phyloP scores from a whole-genome alignment of 2,888 invertebrate species.

The Trimorus sp. region DNA sequence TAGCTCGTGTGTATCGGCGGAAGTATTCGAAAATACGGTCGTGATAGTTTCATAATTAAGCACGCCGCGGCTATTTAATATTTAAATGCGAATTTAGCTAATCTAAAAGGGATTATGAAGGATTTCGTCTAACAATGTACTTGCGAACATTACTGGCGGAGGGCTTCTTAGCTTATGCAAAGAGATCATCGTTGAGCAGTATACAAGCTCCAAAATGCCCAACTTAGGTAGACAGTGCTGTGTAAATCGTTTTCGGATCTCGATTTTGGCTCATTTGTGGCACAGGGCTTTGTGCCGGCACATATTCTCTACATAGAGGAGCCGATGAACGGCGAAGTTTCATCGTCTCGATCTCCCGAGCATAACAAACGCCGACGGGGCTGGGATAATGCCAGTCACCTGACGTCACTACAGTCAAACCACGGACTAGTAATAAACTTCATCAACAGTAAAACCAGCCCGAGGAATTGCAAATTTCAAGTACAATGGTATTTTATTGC shows the following conservation, averaged over 20 bases:
- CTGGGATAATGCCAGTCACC: conserved; percentile 63
- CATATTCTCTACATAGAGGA: conserved; percentile 44
- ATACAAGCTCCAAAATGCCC: conserved; percentile 57
- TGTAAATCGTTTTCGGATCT: conserved; percentile 59
- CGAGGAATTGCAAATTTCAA: conserved; percentile 51
- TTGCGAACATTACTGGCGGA: conserved; percentile 43
- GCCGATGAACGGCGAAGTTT: conserved; percentile 58
- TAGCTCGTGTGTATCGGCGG: neutral
- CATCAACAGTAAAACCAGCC: conserved; percentile 44
- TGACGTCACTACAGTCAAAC: conserved; percentile 62
- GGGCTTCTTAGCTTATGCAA: conserved; percentile 60
- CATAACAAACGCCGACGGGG: conserved; percentile 54
- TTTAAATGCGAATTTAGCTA: conserved; percentile 51
- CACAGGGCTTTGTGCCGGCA: conserved; percentile 43
- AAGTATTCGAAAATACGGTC: conserved; percentile 8
- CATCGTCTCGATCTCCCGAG: conserved; percentile 56
- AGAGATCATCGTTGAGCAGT: conserved; percentile 55
- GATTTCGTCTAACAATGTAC: conserved; percentile 52
- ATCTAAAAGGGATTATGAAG: conserved; percentile 54
- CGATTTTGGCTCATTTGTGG: conserved; percentile 57
- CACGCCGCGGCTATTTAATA: conserved; percentile 41
- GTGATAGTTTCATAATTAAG: conserved; percentile 41
- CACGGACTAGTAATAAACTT: conserved; percentile 65
- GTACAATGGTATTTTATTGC: conserved; percentile 45
- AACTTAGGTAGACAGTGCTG: conserved; percentile 46